Evolutionary conservation across 2,113 vertebrate genomes (phyloP), one percentile per base, ranked within the genome.

Genomic region (Dinomys branickii): DNA sequence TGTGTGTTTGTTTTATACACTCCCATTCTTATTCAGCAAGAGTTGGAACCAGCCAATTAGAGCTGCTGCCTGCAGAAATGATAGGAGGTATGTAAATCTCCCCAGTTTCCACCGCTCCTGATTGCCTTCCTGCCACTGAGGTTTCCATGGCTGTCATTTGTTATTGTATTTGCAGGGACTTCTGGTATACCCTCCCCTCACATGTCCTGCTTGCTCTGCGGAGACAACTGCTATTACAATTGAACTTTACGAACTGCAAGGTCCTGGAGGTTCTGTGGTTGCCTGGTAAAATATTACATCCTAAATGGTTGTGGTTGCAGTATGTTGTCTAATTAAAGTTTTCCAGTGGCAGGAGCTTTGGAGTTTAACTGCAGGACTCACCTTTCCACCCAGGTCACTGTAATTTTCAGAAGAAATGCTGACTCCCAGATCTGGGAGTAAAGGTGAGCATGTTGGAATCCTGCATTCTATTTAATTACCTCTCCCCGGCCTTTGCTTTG

Each of bases 361-460:
- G 41, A 77, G 35, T 91, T 58, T 61, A 88, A 87, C 33, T 38
- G 6, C 33, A 88, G 71, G 20, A 20, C 61, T 88, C 7, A 75
- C 85, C 67, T 96, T 94, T 95, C 90, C 41, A 78, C 78, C 44
- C 33, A 82, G 82, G 85, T 91, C 85, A 81, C 78, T 94, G n/a
- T 94, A 58, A 61, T 96, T 97, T 97, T 61, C 38, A 80, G 61
- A 95, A 50, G 78, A 98, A 94, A 50, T 78, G 90, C 96, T 95
- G 94, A 96, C 90, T 96, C 44, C 67, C 50, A 19, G 52, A 75
- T 88, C 54, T 58, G 35, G 71, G 73, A 88, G 89, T 26, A 4
- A 24, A 89, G 87, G 89, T 77, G n/a, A 89, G 33, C 3, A 0
- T 0, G 0, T 7, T 47, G 16, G 58, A 65, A 52, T 24, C 52